Conservation (phyloP, 2,888 invertebrate genomes). For the Myathropa florea region DNA sequence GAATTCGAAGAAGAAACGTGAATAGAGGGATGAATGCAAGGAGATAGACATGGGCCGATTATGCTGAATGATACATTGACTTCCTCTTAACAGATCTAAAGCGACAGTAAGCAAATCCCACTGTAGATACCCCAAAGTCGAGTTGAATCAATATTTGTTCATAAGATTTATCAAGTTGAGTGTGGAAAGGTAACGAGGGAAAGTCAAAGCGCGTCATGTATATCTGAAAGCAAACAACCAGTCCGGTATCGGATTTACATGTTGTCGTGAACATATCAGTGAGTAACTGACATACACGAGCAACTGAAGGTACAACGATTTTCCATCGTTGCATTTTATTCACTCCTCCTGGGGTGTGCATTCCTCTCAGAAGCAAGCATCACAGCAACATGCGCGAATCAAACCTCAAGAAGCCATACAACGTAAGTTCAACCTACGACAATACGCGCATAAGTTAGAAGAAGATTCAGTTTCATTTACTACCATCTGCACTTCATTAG, state of each 20-base stretch:
- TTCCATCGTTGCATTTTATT: slow-evolving; percentile 15
- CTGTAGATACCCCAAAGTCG: background rate
- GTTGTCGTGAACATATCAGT: slow-evolving; percentile 47
- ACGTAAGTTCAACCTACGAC: slow-evolving; percentile 68
- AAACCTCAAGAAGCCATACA: slow-evolving; percentile 67
- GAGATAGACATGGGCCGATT: too few relatives aligned
- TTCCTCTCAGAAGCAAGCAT: slow-evolving; percentile 5
- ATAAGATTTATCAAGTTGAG: background rate
- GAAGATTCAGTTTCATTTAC: slow-evolving; percentile 65
- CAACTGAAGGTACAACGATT: slow-evolving; percentile 2
- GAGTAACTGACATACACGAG: background rate
- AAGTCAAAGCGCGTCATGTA: slow-evolving; percentile 39
- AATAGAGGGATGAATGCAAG: background rate
- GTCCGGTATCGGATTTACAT: slow-evolving; percentile 35
- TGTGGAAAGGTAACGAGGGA: background rate
- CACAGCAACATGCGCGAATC: slow-evolving; percentile 56
- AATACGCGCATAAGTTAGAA: slow-evolving; percentile 29
- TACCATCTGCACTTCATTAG: slow-evolving; percentile 56
- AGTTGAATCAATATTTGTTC: background rate
- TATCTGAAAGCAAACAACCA: slow-evolving; percentile 41
- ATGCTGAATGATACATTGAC: too few relatives aligned
- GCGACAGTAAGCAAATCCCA: too few relatives aligned
- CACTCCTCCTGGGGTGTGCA: background rate
- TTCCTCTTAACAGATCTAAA: too few relatives aligned
- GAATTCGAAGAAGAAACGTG: background rate